These are phyloP conservation scores for Volucella inanis DNA, from an alignment of 2,888 invertebrate species.

Conservation along the genomic window DNA sequence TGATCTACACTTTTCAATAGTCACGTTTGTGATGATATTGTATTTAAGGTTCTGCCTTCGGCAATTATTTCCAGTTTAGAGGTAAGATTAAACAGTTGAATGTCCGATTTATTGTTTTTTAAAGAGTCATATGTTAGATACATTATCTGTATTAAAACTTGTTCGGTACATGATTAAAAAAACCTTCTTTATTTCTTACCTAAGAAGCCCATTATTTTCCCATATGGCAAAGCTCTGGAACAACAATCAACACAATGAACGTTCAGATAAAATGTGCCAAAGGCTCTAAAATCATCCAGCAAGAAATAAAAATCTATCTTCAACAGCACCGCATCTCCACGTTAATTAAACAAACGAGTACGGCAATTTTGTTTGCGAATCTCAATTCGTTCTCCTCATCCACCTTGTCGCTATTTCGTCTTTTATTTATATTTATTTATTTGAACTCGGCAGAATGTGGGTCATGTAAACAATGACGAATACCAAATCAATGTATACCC, in stretches of 20 bases:
- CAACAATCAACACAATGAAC: conserved; percentile 17
- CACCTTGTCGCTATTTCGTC: not conserved
- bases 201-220: too few species aligned
- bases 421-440: conserved; percentile 32
- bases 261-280: not conserved
- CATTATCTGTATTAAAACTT: too few species aligned
- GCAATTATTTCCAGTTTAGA: too few species aligned
- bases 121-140: too few species aligned
- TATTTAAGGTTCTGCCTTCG: too few species aligned
- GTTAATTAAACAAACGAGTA: conserved; percentile 30
- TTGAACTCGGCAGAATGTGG: conserved; percentile 39
- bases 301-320: not conserved
- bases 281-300: not conserved
- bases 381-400: conserved; percentile 2
- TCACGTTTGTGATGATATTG: too few species aligned
- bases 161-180: too few species aligned
- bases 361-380: conserved; percentile 16
- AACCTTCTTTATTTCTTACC: too few species aligned
- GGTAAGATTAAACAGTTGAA: too few species aligned
- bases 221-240: not conserved
- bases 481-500: conserved; percentile 12
- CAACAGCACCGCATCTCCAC: not conserved
- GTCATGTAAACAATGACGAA: conserved; percentile 35
- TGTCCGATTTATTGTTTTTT: too few species aligned
- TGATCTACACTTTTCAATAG: too few species aligned